phyloP scores from a whole-genome alignment of 2,797 vertebrate species.

The Masticophis lateralis region DNA sequence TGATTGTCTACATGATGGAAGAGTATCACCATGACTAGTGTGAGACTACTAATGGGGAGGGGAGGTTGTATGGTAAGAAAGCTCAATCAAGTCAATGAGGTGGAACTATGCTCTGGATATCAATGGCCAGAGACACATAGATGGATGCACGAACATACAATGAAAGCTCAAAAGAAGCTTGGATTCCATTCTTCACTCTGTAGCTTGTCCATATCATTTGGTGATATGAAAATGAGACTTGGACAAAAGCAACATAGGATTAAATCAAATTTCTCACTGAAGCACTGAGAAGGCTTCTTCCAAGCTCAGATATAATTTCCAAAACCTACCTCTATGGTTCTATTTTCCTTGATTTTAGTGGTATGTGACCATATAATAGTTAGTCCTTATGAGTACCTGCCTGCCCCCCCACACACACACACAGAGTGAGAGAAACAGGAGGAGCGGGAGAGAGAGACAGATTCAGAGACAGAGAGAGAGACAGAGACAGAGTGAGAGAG shows the following conservation, averaged over 20 bases:
- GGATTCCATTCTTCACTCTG: background rate
- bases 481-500: too few species aligned
- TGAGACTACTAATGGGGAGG: background rate
- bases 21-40: background rate
- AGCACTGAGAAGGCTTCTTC: background rate
- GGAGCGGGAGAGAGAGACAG: too few species aligned
- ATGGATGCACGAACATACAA: background rate
- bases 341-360: background rate
- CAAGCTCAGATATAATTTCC: background rate
- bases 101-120: background rate
- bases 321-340: too few species aligned
- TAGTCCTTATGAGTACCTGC: background rate
- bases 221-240: background rate
- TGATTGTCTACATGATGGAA: background rate
- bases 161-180: background rate
- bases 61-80: background rate
- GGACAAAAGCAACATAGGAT: background rate
- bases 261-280: background rate
- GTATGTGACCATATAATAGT: background rate
- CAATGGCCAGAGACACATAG: background rate
- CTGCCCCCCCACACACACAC: background rate
- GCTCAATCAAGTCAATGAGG: background rate
- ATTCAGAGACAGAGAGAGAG: too few species aligned
- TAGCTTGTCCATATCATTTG: background rate
- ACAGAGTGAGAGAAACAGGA: too few species aligned